These are phyloP conservation scores for Petrocephalus sullivani DNA, from an alignment of 2,797 vertebrate genomes.

Conservation along the genomic window DNA sequence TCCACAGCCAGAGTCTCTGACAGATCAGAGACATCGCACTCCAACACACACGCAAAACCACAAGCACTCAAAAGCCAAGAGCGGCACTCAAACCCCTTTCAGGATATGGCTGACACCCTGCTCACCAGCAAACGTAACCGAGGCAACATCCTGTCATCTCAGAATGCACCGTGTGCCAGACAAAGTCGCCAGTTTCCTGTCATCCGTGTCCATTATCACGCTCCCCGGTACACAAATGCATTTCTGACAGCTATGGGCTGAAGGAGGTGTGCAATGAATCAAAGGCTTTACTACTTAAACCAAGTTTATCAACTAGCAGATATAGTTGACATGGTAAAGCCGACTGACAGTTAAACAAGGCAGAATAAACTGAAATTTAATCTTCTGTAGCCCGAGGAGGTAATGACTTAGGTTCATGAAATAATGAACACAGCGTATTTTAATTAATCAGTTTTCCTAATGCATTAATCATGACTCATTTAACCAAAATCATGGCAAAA, in stretches of 20 bases:
- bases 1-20: background rate
- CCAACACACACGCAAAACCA: background rate
- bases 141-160: slow-evolving; percentile 53
- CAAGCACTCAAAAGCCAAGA: background rate
- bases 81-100: slow-evolving; percentile 32
- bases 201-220: background rate
- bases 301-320: background rate
- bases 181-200: background rate
- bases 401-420: slow-evolving; percentile 2
- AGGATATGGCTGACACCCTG: slow-evolving; percentile 37
- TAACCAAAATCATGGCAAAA: background rate
- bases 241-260: background rate
- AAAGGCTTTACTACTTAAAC: background rate
- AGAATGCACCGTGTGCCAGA: slow-evolving; percentile 37
- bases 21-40: background rate
- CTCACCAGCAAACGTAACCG: slow-evolving; percentile 48
- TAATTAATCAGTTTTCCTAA: background rate
- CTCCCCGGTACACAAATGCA: background rate
- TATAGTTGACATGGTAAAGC: background rate
- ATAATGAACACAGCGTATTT: background rate
- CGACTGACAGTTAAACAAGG: background rate
- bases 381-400: background rate
- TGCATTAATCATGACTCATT: background rate
- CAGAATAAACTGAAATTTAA: background rate
- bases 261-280: background rate